A percentile compares a stretch with the other conserved stretches of the same genome.
These are phyloP conservation scores for Xylota segnis DNA, from an alignment of 2,888 invertebrate species.

Conservation along the genomic window DNA sequence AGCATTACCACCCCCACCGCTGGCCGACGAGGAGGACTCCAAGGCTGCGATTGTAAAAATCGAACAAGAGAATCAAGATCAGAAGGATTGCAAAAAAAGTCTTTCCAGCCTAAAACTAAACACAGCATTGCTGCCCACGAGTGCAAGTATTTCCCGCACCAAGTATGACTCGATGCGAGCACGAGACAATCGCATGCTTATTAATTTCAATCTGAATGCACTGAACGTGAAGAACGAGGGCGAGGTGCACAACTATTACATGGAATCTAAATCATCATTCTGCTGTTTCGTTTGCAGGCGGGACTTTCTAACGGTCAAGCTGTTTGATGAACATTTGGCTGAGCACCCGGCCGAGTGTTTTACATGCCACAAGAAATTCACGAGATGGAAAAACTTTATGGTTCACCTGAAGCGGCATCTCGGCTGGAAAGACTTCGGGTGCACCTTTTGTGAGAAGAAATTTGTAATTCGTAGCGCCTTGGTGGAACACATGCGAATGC, in stretches of 20 bases:
- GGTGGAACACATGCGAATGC: conserved; percentile 92
- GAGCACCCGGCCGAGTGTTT: conserved; percentile 93
- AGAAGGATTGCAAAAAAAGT: conserved; percentile 60
- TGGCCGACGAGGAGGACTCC: conserved; percentile 79
- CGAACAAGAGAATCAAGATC: conserved; percentile 79
- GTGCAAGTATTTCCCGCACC: conserved; percentile 68
- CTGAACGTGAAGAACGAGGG: conserved; percentile 82
- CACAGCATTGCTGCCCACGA: conserved; percentile 38
- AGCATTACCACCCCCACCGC: conserved; percentile 35
- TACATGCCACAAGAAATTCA: conserved; percentile 92
- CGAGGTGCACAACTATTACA: conserved; percentile 82
- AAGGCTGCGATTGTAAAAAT: conserved; percentile 83
- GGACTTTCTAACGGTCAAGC: conserved; percentile 88
- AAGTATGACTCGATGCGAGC: conserved; percentile 81
- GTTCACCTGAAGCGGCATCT: conserved; percentile 92
- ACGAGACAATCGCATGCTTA: conserved; percentile 83
- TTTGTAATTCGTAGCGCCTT: conserved; percentile 93
- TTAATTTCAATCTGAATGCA: conserved; percentile 83
- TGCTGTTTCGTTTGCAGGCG: conserved; percentile 88
- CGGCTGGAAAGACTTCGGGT: conserved; percentile 90
- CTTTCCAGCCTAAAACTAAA: conserved; percentile 38
- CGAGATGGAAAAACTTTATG: conserved; percentile 89
- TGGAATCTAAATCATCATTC: conserved; percentile 82
- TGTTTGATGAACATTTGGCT: conserved; percentile 90
- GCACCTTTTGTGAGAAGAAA: conserved; percentile 92